Evolutionary conservation across 1,140 invertebrate species (phyloP).

Genomic region (Ericerus pela): DNA sequence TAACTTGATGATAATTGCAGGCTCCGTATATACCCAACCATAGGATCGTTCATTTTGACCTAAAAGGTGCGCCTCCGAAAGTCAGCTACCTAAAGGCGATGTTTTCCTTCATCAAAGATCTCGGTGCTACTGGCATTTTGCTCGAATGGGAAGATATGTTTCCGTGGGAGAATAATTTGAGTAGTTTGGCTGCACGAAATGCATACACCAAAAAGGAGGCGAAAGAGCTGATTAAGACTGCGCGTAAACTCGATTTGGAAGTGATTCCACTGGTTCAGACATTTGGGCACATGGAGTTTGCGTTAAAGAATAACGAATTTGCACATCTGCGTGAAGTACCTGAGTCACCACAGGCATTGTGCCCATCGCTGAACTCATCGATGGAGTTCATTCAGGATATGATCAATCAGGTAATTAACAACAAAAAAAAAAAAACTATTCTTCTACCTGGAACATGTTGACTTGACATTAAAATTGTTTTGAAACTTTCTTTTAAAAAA

Average conservation of each 20-base stretch:
- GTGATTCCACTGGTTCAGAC: constrained; percentile 55
- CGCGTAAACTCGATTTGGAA: constrained; percentile 43
- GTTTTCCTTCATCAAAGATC: constrained; percentile 52
- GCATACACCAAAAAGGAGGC: constrained; percentile 60
- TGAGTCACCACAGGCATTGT: constrained; percentile 23
- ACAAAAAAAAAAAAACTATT: too few relatives aligned
- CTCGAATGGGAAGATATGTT: constrained; percentile 98
- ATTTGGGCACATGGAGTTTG: constrained; percentile 53
- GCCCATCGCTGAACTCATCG: constrained; percentile 43
- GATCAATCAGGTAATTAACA: constrained; percentile 69
- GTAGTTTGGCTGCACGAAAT: constrained; percentile 50
- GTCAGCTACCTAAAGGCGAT: constrained; percentile 53
- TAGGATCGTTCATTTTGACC: constrained; percentile 62
- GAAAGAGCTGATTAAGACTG: constrained; percentile 41
- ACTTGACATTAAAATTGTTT: too few relatives aligned
- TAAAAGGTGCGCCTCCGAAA: constrained; percentile 77
- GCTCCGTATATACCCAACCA: constrained; percentile 22
- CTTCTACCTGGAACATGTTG: too few relatives aligned
- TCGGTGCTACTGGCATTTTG: constrained; percentile 74
- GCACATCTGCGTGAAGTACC: constrained; percentile 36
- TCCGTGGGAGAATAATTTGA: constrained; percentile 60
- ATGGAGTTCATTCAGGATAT: constrained; percentile 54
- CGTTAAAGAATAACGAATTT: constrained; percentile 41
- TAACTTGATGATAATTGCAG: background rate
- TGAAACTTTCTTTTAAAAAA: too few relatives aligned